Conservation (phyloP, 30 jellyfish, hydroid and myxozoan genomes). For the Nemopilema nomurai region DNA sequence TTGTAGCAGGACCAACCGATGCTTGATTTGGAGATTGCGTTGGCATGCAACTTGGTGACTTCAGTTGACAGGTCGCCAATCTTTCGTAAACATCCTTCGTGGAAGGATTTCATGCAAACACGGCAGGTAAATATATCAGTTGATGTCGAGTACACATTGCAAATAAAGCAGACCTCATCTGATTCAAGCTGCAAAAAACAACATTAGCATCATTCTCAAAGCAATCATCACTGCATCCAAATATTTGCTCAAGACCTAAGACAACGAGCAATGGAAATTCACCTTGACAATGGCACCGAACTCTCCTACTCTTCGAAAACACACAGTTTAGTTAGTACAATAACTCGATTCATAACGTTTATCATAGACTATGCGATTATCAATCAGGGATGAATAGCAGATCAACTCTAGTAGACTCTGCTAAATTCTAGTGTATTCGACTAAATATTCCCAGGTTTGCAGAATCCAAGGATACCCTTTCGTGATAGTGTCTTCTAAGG, state of each 20-base stretch:
- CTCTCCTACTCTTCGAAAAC: not conserved
- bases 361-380: too few relatives aligned
- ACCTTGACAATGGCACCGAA: not conserved
- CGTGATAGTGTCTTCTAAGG: too few relatives aligned
- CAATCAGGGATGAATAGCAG: too few relatives aligned
- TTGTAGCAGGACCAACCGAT: slow-evolving; percentile 81
- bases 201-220: not conserved
- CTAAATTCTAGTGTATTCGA: too few relatives aligned
- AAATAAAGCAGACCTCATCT: slow-evolving; percentile 71
- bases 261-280: not conserved
- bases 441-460: too few relatives aligned
- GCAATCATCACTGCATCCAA: not conserved
- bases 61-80: slow-evolving; percentile 71
- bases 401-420: too few relatives aligned
- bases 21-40: slow-evolving; percentile 58
- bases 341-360: not conserved
- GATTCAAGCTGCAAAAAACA: slow-evolving; percentile 56
- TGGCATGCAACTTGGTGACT: slow-evolving; percentile 59
- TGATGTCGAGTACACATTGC: slow-evolving; percentile 75
- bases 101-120: slow-evolving; percentile 79
- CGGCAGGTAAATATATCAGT: slow-evolving; percentile 71
- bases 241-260: not conserved
- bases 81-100: slow-evolving; percentile 78
- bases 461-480: too few relatives aligned
- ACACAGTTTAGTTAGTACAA: not conserved